Conservation (phyloP, 2,797 vertebrate species). For the Mareca penelope region DNA sequence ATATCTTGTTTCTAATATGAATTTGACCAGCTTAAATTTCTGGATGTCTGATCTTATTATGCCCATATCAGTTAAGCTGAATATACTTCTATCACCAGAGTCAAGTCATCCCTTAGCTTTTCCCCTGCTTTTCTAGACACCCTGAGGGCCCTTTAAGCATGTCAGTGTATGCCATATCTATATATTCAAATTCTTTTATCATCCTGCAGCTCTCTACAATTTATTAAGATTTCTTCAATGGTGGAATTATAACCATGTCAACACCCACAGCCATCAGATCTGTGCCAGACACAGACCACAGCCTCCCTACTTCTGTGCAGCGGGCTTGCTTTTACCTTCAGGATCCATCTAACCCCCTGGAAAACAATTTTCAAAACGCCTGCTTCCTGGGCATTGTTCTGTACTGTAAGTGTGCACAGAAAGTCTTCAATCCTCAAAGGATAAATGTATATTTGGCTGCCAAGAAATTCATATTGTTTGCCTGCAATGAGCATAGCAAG, state of each 20-base stretch:
- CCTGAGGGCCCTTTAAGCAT: not conserved
- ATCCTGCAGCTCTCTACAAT: not conserved
- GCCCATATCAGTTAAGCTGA: not conserved
- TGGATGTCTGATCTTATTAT: not conserved
- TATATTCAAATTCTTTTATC: not conserved
- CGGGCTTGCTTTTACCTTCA: not conserved
- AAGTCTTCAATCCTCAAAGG: not conserved
- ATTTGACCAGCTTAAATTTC: not conserved
- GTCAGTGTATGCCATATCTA: not conserved
- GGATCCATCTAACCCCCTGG: not conserved
- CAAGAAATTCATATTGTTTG: not conserved
- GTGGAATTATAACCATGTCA: not conserved
- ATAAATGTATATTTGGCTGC: not conserved
- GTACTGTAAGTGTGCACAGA: not conserved
- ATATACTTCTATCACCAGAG: not conserved
- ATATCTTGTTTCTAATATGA: not conserved
- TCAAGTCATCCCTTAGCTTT: not conserved
- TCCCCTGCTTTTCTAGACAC: not conserved
- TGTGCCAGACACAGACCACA: not conserved
- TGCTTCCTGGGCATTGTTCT: not conserved
- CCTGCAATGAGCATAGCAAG: not conserved
- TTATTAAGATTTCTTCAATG: not conserved
- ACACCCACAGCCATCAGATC: not conserved
- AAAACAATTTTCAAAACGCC: not conserved
- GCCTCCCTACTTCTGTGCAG: not conserved